A percentile compares a stretch with the other conserved stretches of the same genome.
phyloP scores from a whole-genome alignment of 2,797 vertebrate genomes.

The Picus viridis region DNA sequence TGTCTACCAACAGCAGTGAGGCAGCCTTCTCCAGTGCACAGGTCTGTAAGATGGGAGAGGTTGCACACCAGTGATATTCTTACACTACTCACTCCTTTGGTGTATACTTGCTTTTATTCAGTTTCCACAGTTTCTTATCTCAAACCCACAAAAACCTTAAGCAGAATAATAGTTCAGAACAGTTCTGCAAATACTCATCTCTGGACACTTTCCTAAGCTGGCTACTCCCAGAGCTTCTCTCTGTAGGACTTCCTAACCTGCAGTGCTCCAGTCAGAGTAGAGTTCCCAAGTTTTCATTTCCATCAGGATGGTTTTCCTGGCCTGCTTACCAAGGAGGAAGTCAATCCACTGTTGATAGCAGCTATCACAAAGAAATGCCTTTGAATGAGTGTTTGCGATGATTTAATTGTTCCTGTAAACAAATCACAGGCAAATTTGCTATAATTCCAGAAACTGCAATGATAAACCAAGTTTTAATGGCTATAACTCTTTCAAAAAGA shows the following conservation, averaged over 20 bases:
- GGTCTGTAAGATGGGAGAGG: not conserved
- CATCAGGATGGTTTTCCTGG: not conserved
- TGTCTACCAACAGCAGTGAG: not conserved
- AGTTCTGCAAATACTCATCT: constrained; percentile 9
- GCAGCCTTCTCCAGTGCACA: not conserved
- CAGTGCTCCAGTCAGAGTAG: not conserved
- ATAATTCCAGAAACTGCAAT: not conserved
- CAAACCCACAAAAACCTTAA: constrained; percentile 47
- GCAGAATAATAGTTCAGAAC: not conserved
- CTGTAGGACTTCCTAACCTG: not conserved
- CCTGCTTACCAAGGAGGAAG: not conserved
- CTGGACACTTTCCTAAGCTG: not conserved
- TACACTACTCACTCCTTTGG: not conserved
- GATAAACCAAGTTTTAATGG: not conserved
- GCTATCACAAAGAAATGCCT: not conserved
- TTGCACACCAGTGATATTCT: not conserved
- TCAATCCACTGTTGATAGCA: not conserved
- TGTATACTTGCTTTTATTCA: constrained; percentile 24
- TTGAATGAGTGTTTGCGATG: not conserved
- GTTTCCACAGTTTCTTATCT: constrained; percentile 57
- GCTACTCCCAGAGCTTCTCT: not conserved
- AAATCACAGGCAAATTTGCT: not conserved
- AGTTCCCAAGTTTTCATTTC: not conserved
- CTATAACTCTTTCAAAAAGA: not conserved
- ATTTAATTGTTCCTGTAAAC: constrained; percentile 9